phyloP scores from a whole-genome alignment of 1,140 invertebrate species.

The Sitophilus oryzae region DNA sequence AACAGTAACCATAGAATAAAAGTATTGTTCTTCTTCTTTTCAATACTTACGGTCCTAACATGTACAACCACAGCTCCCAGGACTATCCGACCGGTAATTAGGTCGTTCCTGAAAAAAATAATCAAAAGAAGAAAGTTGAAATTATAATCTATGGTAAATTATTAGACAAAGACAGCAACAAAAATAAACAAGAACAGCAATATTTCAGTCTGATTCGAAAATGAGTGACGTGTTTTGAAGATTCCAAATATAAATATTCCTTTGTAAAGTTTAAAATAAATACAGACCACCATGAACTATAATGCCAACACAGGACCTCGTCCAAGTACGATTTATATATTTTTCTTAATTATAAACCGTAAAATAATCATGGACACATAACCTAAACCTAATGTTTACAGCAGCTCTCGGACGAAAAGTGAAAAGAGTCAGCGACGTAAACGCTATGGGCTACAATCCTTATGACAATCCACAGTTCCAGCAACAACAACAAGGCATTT shows the following conservation, averaged over 20 bases:
- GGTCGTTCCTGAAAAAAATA: too few relatives aligned
- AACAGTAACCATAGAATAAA: too few relatives aligned
- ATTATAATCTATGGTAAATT: too few relatives aligned
- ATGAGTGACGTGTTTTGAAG: not conserved
- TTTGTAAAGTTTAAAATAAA: not conserved
- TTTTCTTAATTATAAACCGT: slow-evolving; percentile 6
- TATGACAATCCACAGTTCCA: slow-evolving; percentile 37
- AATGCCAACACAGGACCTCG: slow-evolving; percentile 48
- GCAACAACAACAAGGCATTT: slow-evolving; percentile 32
- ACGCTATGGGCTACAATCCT: slow-evolving; percentile 52
- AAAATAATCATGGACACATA: slow-evolving; percentile 6
- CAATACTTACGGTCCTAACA: too few relatives aligned
- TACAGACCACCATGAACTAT: slow-evolving; percentile 43
- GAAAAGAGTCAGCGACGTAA: slow-evolving; percentile 59
- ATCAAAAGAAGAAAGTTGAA: too few relatives aligned
- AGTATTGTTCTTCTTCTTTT: too few relatives aligned
- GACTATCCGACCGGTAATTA: too few relatives aligned
- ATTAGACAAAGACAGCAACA: too few relatives aligned
- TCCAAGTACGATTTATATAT: slow-evolving; percentile 43
- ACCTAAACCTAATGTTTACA: slow-evolving; percentile 25
- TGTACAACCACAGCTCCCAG: too few relatives aligned
- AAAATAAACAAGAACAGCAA: too few relatives aligned
- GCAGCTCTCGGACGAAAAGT: slow-evolving; percentile 48
- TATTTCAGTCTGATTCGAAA: too few relatives aligned
- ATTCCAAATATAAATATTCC: not conserved